These are phyloP conservation scores for Ceratoteleas bidentatus DNA, from an alignment of 1,140 invertebrate species.

Conservation along the genomic window DNA sequence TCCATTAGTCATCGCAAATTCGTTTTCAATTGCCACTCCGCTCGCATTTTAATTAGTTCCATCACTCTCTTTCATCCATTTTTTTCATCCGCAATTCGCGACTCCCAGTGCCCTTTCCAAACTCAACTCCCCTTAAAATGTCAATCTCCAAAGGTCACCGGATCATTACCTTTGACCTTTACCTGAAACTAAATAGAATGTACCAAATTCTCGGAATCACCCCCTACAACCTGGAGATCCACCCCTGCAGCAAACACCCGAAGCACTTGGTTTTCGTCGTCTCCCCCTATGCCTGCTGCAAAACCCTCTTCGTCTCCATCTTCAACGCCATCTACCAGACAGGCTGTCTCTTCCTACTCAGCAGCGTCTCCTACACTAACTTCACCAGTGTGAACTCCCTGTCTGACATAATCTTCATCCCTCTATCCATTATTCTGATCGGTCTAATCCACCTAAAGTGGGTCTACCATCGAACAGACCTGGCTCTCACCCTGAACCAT, in stretches of 20 bases:
- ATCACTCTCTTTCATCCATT: not conserved
- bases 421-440: not conserved
- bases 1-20: not conserved
- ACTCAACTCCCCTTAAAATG: not conserved
- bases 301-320: not conserved
- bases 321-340: not conserved
- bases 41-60: not conserved
- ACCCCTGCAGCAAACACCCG: not conserved
- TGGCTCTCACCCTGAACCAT: not conserved
- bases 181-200: not conserved
- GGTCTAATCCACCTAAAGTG: not conserved
- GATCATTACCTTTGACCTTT: slow-evolving; percentile 2
- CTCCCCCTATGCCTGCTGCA: not conserved
- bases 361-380: not conserved
- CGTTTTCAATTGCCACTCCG: not conserved
- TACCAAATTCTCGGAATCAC: not conserved
- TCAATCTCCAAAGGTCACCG: not conserved
- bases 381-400: not conserved
- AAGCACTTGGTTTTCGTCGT: not conserved
- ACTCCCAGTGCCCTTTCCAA: not conserved
- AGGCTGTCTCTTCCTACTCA: not conserved
- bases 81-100: not conserved
- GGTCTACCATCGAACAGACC: not conserved
- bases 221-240: not conserved
- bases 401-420: not conserved